phyloP scores from a whole-genome alignment of 2,797 vertebrate species.

The Alouatta caraya region DNA sequence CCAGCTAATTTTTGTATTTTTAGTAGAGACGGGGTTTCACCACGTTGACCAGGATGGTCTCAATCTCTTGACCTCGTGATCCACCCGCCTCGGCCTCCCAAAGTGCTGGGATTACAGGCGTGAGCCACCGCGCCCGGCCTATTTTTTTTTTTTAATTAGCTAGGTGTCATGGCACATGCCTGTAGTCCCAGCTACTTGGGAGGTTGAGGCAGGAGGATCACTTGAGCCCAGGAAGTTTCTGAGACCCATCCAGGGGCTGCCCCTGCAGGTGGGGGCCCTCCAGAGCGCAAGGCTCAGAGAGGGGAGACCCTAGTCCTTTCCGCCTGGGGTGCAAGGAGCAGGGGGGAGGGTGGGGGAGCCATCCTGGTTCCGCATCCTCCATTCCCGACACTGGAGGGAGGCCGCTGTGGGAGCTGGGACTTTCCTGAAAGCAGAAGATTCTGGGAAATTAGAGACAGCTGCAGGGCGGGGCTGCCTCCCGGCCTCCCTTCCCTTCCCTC shows the following conservation, averaged over 20 bases:
- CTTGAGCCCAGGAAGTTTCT: constrained; percentile 39
- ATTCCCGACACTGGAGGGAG: constrained; percentile 76
- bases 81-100: too few species aligned
- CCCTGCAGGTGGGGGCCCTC: constrained; percentile 21
- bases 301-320: constrained; percentile 59
- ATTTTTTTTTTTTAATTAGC: not conserved
- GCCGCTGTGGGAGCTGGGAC: constrained; percentile 69
- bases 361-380: constrained; percentile 67
- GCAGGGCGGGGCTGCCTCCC: constrained; percentile 58
- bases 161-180: not conserved
- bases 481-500: constrained; percentile 26
- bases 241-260: constrained; percentile 70
- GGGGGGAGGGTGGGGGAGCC: constrained; percentile 30
- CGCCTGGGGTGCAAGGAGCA: not conserved
- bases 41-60: too few species aligned
- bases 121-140: too few species aligned
- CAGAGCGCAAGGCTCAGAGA: not conserved
- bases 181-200: not conserved
- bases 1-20: too few species aligned
- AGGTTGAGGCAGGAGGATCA: not conserved
- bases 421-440: constrained; percentile 75
- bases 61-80: too few species aligned
- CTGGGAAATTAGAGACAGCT: constrained; percentile 76
- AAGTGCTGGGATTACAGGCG: too few species aligned
- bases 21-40: too few species aligned